Evolutionary conservation across 2,797 vertebrate species (phyloP), one percentile per base, ranked within the genome.

Genomic region (Corythornis leucogaster): DNA sequence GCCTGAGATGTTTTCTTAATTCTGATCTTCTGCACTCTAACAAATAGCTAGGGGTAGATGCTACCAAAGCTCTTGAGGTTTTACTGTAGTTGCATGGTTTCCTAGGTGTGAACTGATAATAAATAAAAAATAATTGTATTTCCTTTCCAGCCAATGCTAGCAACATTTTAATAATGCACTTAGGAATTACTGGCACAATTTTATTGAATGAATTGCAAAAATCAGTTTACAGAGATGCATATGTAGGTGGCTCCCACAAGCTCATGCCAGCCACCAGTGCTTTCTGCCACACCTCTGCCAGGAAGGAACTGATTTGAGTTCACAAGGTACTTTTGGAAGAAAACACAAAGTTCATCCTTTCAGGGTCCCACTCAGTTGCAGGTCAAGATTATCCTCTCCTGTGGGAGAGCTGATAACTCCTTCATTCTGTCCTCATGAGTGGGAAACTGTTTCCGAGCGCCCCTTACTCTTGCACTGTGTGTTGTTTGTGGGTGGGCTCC

Each of bases 1-100:
- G 61, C 85, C 93, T 91, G 94, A 91, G 42, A 94, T 87, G 76
- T 92, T 96, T 96, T 92, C 89, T 83, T 96, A 94, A 95, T 94
- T 95, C 80, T 68, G 74, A 85, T 97, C 85, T 95, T 77, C 90
- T 68, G 54, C 53, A 84, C 66, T 80, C 73, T 79, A 82, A 85
- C 80, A 91, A 97, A 94, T 80, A 95, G 74, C 74, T 77, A 79
- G 85, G 92, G 70, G 70, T 84, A 95, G 53, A 87, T 61, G 71
- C 85, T 85, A 90, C 78, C 53, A 95, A 90, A 86, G 90, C 70
- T 86, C 92, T 74, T 71, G 11, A 74, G 91, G 78, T 42, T 89
- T 80, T 92, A 82, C 87, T 83, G 57, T 50, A 70, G 63, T 92
- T 48, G n/a, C 81, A 79, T 15, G 2, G 50, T 40, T 95, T 67